Percentiles rank a stretch among this genome's conserved stretches.
Conservation (phyloP, 2,113 vertebrate genomes). For the Erpornis zantholeuca region DNA sequence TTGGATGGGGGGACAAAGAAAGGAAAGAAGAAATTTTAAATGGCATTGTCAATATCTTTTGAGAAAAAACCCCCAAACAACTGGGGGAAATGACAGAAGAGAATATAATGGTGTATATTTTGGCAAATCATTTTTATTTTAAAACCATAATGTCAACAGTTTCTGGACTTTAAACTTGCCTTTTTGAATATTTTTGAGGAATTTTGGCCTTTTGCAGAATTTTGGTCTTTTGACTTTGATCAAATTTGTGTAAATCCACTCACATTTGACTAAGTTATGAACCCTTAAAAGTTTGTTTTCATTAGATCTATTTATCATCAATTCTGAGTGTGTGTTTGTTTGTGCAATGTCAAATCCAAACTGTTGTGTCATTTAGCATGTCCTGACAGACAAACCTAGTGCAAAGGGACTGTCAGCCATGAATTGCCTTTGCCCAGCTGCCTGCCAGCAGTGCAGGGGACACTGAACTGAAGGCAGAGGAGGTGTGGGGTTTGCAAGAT, state of each 20-base stretch:
- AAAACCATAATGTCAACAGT: neutral
- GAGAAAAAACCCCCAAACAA: neutral
- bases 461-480: rapidly evolving
- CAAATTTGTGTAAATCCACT: neutral
- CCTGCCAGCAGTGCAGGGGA: rapidly evolving
- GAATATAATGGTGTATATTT: neutral
- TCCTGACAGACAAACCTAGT: neutral
- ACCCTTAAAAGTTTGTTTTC: neutral
- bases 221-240: neutral
- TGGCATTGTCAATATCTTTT: neutral
- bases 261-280: neutral
- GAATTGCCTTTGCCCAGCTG: neutral
- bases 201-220: neutral
- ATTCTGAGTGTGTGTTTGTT: neutral
- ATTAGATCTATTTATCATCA: neutral
- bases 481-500: neutral
- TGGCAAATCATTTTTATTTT: neutral
- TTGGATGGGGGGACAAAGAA: neutral
- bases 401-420: rapidly evolving
- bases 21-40: neutral
- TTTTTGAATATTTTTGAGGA: neutral
- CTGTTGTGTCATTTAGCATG: neutral
- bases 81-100: neutral
- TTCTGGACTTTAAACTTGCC: neutral
- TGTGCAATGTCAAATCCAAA: neutral